Base-by-base conservation (phyloP, 2,113 vertebrate genomes). In the Macaca nemestrina region DNA sequence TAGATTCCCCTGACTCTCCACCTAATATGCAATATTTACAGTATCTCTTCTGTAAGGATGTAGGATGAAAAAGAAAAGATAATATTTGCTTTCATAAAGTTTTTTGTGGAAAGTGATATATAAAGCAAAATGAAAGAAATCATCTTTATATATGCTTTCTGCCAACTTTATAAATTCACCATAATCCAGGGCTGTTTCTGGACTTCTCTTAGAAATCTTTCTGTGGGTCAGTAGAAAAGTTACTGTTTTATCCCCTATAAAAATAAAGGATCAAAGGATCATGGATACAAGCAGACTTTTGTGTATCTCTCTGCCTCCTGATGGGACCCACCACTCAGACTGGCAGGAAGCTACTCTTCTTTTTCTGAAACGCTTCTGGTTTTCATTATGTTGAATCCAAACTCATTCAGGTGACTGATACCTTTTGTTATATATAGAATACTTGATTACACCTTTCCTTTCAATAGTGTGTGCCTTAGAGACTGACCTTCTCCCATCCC, bases 221-320 rank as follows among this genome's bases (percentile, higher is more conserved):
- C 88, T 82, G 20, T 95, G 81, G 92, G 90, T 93, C 57, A 64
- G 68, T 82, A 84, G 72, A 92, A 97, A 97, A 95, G 94, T 97
- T 92, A 96, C 78, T 48, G 20, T 70, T 64, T 97, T 93, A 98
- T 96, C 89, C 91, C 35, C 73, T 89, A 96, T 93, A 97, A 97
- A 97, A 97, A 93, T 95, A 88, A 94, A 95, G 87, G 92, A 93
- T 98, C 95, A 97, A 95, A 96, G 90, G 96, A 95, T 96, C 90
- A 95, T 86, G 84, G 76, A 25, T 85, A 83, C 88, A 97, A 84
- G 97, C 94, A 92, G 82, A 59, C 70, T 96, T 97, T 89, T 89
- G 95, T 61, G 83, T 25, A 79, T 95, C 32, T 93, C 78, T 95
- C 76, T 95, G 72, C 72, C 67, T 97, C 81, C 92, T 50, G 0